phyloP scores from a whole-genome alignment of 2,888 invertebrate genomes.

The Sphaeridia pumilis region DNA sequence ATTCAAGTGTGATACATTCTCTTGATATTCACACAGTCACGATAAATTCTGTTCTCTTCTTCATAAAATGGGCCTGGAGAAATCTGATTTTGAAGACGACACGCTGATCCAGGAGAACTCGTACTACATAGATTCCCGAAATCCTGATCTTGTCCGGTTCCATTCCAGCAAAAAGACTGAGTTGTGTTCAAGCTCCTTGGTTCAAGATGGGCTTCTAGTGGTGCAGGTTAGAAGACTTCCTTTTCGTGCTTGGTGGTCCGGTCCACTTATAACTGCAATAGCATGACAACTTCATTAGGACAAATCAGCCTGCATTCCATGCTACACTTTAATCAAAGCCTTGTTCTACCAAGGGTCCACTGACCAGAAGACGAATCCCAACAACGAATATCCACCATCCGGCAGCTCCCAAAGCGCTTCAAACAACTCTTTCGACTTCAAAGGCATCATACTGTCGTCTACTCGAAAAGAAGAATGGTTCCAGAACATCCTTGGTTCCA shows the following conservation, averaged over 20 bases:
- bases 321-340: slow-evolving; percentile 26
- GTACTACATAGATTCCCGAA: slow-evolving; percentile 18
- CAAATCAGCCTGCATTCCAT: slow-evolving; percentile 26
- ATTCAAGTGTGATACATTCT: too few species aligned
- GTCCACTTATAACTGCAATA: not conserved
- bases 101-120: slow-evolving; percentile 27
- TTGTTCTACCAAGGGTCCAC: slow-evolving; percentile 22
- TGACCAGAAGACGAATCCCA: not conserved
- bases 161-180: slow-evolving; percentile 22
- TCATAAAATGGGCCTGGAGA: slow-evolving; percentile 18
- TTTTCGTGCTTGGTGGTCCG: not conserved
- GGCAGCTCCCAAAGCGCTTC: not conserved
- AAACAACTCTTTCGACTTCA: not conserved
- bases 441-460: slow-evolving; percentile 11
- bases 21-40: too few species aligned
- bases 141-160: slow-evolving; percentile 26
- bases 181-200: slow-evolving; percentile 4
- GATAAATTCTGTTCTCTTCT: too few species aligned
- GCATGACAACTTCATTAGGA: slow-evolving; percentile 14
- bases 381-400: not conserved
- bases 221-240: slow-evolving; percentile 7
- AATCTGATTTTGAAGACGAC: slow-evolving; percentile 28
- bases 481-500: slow-evolving; percentile 20
- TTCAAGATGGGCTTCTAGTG: slow-evolving; percentile 10
- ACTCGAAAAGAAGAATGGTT: slow-evolving; percentile 19